Evolutionary conservation across 2,888 invertebrate species (phyloP), one percentile per base, ranked within the genome.

Genomic region (Microplitis deprimator): DNA sequence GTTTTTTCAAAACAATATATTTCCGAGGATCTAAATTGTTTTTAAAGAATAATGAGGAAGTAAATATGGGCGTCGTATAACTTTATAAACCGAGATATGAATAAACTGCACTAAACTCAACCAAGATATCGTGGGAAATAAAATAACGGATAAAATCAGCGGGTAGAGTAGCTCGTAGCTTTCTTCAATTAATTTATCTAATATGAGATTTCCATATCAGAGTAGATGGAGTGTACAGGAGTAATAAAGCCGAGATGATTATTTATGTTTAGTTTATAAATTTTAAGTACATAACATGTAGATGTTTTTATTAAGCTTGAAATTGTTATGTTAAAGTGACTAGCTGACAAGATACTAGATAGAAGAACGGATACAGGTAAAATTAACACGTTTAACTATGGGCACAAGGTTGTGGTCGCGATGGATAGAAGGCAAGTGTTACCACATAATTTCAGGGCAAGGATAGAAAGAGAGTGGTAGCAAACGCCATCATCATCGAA

Each of bases 371-470:
- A 29, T 29, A 29, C 29, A 29, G 3, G 29, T 29, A 29, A 29
- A 29, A 29, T 29, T 29, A 29, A 29, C 29, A 29, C 50, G 8
- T 13, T 13, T 50, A 8, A 13, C 50, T 50, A 50, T 13, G 50
- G 13, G 50, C 10, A 50, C 50, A 50, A 50, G 13, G 50, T 50
- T 50, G 50, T 13, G 13, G 50, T 50, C 50, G 50, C 10, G 8
- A 50, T 50, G 50, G 50, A 50, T 50, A 13, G 50, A 50, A 50
- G 73, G 68, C 77, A 78, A 76, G 79, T 79, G 82, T 85, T 85
- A 85, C 83, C 83, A 83, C 84, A 85, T 84, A 82, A 83, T 74
- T 39, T 38, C 65, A 68, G 29, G 67, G 68, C 61, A 68, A 61
- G 65, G 77, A 77, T 77, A 74, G 71, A 77, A 75, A 77, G 77